Base-by-base conservation (phyloP, 1,140 invertebrate genomes). In the Portunus trituberculatus region DNA sequence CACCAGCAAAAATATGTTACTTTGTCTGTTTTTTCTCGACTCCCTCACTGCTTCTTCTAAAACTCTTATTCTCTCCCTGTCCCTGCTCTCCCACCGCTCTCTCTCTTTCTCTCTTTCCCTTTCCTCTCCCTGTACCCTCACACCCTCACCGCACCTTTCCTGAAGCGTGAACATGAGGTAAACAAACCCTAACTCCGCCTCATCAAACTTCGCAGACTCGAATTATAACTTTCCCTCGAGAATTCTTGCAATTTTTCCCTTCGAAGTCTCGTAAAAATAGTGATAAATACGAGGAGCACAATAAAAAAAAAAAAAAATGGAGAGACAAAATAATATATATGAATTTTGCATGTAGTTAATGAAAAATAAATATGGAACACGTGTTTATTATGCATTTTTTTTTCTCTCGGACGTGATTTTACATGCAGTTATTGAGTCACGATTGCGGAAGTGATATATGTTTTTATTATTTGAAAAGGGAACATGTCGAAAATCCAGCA, bases 211-310 rank as follows among this genome's bases (percentile, higher is more conserved):
- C 67, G 0, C 67, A 76, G 20, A 76, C 20, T 76, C 67, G 25
- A 76, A 76, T 76, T 76, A 76, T 76, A 76, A 76, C 67, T 76
- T 76, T 76, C 67, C 67, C 67, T n/a, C 67, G n/a, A 76, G 67
- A 76, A 76, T 76, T 76, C 20, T 7, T 76, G 67, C 67, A 76
- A n/a, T 76, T 76, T 76, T 76, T n/a, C 67, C 67, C 67, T 76
- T 76, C 67, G 25, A 76, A 76, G 67, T 7, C 0, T 20, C 12
- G n/a, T 76, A 76, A 76, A n/a, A 76, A 76, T 59, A 20, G 52
- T 59, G 16, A 59, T 59, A 59, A 14, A 59, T 59, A 59, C 52
- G 16, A 59, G 16, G 52, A 59, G 10, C 16, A 59, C 12, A 76
- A n/a, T 76, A 76, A 25, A n/a, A 76, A n/a, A 76, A 76, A 76